Evolutionary conservation across 2,797 vertebrate genomes (phyloP).

Genomic region (Acridotheres tristis): DNA sequence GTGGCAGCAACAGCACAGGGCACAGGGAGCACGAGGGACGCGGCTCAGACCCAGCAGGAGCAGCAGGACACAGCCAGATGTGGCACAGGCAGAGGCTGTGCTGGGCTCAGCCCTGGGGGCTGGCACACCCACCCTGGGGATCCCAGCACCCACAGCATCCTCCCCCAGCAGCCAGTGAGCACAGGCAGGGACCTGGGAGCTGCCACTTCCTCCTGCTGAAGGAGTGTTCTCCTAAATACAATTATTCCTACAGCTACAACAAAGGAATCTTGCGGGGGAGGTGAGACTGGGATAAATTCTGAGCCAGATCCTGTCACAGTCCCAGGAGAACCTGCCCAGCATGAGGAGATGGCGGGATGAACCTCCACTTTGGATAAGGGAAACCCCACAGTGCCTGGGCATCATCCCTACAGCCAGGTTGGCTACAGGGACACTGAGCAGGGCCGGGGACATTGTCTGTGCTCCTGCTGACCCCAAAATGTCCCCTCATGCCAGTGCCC

Average conservation of each 20-base stretch:
- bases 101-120: background rate
- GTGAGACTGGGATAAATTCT: background rate
- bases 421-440: rapidly evolving
- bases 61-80: background rate
- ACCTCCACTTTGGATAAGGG: background rate
- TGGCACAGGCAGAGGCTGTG: background rate
- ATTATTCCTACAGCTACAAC: conserved; percentile 43
- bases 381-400: background rate
- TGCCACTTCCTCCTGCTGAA: background rate
- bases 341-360: rapidly evolving
- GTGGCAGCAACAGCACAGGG: background rate
- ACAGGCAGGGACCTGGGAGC: background rate
- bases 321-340: background rate
- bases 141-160: background rate
- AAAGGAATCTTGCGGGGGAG: conserved; percentile 13
- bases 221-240: background rate
- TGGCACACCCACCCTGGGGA: background rate
- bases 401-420: background rate
- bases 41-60: background rate
- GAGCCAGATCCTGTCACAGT: background rate
- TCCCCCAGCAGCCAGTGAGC: background rate
- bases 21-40: rapidly evolving
- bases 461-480: background rate
- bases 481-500: rapidly evolving
- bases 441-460: rapidly evolving